A percentile compares a stretch with the other conserved stretches of the same genome.
Evolutionary conservation across 1,140 invertebrate genomes (phyloP).

Genomic region (Leptopilina boulardi): DNA sequence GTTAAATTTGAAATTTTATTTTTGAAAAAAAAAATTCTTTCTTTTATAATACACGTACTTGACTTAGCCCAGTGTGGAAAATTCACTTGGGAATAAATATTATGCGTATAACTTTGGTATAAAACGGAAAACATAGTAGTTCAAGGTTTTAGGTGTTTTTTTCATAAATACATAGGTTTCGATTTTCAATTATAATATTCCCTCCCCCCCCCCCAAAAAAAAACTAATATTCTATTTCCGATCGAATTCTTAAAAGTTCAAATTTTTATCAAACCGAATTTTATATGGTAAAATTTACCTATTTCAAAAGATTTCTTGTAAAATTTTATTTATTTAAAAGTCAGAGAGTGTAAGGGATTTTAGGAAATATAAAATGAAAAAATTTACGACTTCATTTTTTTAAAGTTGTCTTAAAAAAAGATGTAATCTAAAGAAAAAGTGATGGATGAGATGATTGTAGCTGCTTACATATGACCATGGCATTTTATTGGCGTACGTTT

Average conservation of each 20-base stretch:
- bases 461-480: neutral
- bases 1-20: neutral
- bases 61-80: neutral
- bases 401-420: neutral
- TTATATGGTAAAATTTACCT: too few species aligned
- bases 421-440: neutral
- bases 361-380: too few species aligned
- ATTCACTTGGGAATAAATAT: neutral
- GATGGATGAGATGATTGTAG: conserved; percentile 18
- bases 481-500: conserved; percentile 22
- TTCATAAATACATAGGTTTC: neutral
- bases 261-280: neutral
- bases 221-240: too few species aligned
- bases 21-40: neutral
- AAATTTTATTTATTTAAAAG: too few species aligned
- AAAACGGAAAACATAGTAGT: neutral
- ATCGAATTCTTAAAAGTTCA: too few species aligned
- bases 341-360: too few species aligned
- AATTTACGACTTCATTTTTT: neutral
- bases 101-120: neutral
- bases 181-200: neutral
- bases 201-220: too few species aligned
- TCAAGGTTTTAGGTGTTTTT: neutral
- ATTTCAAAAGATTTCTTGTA: too few species aligned
- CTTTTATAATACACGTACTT: neutral